Base-by-base conservation (phyloP, 2,113 vertebrate species). In the Cololabis saira region DNA sequence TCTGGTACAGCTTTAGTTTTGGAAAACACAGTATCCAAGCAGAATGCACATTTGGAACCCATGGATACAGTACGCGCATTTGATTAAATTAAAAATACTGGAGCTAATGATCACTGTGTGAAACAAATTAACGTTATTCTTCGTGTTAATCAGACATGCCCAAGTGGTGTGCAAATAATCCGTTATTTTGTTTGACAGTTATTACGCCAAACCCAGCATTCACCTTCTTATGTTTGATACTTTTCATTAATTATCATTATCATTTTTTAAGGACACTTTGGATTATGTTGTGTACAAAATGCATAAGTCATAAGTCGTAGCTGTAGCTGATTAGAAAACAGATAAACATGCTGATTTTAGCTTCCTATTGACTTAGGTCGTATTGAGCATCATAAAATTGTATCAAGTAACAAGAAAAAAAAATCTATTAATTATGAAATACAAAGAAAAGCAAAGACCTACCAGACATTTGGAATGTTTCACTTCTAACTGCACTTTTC, bases 91-190 rank as follows among this genome's bases (percentile, higher is more conserved):
- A 33, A 51, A 7, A 63, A 75, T 61, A 56, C 14, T 45, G 44
- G 65, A 60, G 47, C 54, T 71, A 67, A 76, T 67, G 27, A 70
- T 51, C 61, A 57, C 12, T 61, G 27, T 45, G 43, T 67, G 27
- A 72, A 72, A 58, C n/a, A 41, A 70, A 81, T 82, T 18, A 68
- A 52, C 45, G 53, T 27, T 16, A 58, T 74, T 67, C 33, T 57
- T 37, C 49, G n/a, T 61, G 27, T 47, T 74, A 69, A 75, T 80
- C 47, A 72, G 37, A 68, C 30, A 7, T 55, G 48, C 10, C 27
- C 69, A 53, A 74, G 63, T 52, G 15, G 24, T 44, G 15, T 59
- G 54, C 2, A 71, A 80, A 61, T 74, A 77, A 78, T 68, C 5
- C 5, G 2, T 27, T 27, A 5, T 64, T 70, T 62, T 33, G 54